Evolutionary conservation across 2,113 vertebrate species (phyloP), one percentile per base, ranked within the genome.

Genomic region (Saguinus midas): DNA sequence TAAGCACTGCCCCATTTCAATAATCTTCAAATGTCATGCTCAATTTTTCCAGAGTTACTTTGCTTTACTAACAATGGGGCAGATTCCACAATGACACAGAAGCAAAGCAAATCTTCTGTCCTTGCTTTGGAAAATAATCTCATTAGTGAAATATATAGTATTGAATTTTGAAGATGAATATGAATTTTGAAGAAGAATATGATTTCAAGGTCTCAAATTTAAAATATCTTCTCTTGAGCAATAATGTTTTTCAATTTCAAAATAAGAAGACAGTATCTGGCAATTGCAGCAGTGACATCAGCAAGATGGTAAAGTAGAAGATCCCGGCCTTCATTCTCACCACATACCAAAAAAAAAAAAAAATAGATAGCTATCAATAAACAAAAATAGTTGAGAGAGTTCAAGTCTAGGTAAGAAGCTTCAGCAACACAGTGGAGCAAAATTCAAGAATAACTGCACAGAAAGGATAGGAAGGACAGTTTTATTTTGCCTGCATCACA

Each of bases 31-130:
- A 92, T 68, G 12, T 20, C 45, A 73, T 75, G 55, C 61, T 29
- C 45, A 64, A 90, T 13, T 84, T 32, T 72, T 64, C 29, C 40
- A n/a, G 45, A 87, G 78, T 55, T 43, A 27, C 90, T 89, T 87
- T 58, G 25, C 16, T 90, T 45, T 76, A 55, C 32, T 94, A 91
- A 75, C 73, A 23, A 0, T 3, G 18, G 0, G 48, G 32, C 27
- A 12, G 32, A 84, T 32, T 20, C 50, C 20, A 70, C 21, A 13
- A 29, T 37, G 35, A 52, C 40, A 61, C 66, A 78, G 40, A 55
- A 85, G 55, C 27, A 95, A 96, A 95, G 95, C 11, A 83, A 91
- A 93, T 8, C 35, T 89, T 94, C 88, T 92, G 75, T 68, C 75
- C 35, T 87, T 37, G n/a, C 13, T 87, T 93, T 73, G 68, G 75